Evolutionary conservation across 23 tunicate genomes (phyloP).

Genomic region (Diplosoma virens): DNA sequence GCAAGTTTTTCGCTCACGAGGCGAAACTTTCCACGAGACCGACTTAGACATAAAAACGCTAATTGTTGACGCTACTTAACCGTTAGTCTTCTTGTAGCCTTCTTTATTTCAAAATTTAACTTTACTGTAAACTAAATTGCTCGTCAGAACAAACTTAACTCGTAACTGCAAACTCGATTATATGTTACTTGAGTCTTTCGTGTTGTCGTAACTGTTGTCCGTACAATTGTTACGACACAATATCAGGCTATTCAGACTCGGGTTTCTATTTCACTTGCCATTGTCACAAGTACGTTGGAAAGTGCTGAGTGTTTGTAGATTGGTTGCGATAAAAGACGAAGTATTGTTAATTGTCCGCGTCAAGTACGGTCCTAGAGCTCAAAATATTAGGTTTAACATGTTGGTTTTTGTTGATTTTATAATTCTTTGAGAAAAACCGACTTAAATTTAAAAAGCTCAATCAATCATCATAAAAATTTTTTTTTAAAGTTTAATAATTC

Average conservation of each 20-base stretch:
- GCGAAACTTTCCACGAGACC: slow-evolving; percentile 17
- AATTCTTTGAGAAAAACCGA: too few species aligned
- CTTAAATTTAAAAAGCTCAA: too few species aligned
- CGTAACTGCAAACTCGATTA: too few species aligned
- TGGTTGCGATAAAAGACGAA: neutral
- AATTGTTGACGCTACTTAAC: neutral
- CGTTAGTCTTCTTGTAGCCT: neutral
- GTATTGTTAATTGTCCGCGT: neutral
- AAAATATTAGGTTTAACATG: too few species aligned
- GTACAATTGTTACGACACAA: slow-evolving; percentile 17
- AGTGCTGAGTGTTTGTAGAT: slow-evolving; percentile 3
- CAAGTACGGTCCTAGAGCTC: too few species aligned
- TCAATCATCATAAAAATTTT: too few species aligned
- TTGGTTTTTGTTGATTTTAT: too few species aligned
- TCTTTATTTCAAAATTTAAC: neutral
- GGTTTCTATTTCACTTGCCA: neutral
- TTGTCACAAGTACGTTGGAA: slow-evolving; percentile 5
- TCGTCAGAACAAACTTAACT: too few species aligned
- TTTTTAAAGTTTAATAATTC: too few species aligned
- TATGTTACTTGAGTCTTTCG: neutral
- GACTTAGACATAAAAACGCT: slow-evolving; percentile 20
- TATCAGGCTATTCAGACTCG: neutral
- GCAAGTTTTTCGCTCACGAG: neutral
- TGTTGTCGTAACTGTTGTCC: neutral
- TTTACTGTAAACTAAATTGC: neutral